Percentiles rank a stretch among this genome's conserved stretches.
Conservation (phyloP, 2,888 invertebrate species). For the Panopea generosa region DNA sequence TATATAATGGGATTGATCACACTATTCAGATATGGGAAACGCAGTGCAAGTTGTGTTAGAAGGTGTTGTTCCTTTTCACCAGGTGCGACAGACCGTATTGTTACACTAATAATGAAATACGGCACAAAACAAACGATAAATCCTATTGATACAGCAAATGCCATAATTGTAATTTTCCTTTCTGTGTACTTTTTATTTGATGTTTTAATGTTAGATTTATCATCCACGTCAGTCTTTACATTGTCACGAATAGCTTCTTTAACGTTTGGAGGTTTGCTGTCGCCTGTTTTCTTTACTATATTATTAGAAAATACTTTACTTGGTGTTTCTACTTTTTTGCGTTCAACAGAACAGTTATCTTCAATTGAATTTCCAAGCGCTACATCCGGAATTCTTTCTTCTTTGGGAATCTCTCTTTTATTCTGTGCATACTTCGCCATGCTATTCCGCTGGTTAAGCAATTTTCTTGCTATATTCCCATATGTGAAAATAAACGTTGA, state of each 20-base stretch:
- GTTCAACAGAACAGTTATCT: too few relatives aligned
- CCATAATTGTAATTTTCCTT: conserved; percentile 39
- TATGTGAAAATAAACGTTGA: conserved; percentile 43
- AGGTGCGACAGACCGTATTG: not conserved
- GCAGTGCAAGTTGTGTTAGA: conserved; percentile 26
- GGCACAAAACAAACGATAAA: conserved; percentile 45
- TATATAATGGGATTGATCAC: conserved; percentile 54
- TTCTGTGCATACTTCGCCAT: too few relatives aligned
- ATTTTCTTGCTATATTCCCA: conserved; percentile 25
- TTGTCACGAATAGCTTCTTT: too few relatives aligned
- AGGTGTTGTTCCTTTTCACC: conserved; percentile 22
- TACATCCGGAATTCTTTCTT: too few relatives aligned
- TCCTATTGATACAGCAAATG: conserved; percentile 45
- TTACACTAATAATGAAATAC: conserved; percentile 32
- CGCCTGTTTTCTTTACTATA: not conserved
- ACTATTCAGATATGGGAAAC: conserved; percentile 49
- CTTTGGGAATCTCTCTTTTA: too few relatives aligned
- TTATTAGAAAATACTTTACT: not conserved
- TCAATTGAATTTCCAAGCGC: too few relatives aligned
- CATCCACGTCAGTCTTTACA: too few relatives aligned
- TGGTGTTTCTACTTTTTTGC: not conserved
- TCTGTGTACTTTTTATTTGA: conserved; percentile 19
- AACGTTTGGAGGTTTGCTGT: not conserved
- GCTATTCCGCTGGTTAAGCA: conserved; percentile 22
- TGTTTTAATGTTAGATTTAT: not conserved